Conservation (phyloP, 2,797 vertebrate species). For the Mus minutoides region DNA sequence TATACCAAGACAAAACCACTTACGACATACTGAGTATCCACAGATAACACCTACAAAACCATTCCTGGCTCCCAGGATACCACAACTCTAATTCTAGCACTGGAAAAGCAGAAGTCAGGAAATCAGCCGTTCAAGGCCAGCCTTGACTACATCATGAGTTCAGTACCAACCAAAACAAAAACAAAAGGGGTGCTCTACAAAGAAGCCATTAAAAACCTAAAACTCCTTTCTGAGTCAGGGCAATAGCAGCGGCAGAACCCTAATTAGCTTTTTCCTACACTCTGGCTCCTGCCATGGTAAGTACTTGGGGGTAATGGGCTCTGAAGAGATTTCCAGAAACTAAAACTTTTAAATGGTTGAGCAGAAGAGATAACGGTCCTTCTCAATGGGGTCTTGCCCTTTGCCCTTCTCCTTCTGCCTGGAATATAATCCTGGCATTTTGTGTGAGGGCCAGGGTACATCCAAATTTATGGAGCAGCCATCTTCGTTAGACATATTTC, state of each 20-base stretch:
- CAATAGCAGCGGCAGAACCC: neutral
- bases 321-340: slow-evolving; percentile 45
- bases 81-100: neutral
- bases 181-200: neutral
- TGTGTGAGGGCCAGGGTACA: rapidly evolving
- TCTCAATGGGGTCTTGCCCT: rapidly evolving
- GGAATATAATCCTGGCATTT: no score
- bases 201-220: slow-evolving; percentile 16
- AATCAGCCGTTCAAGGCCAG: neutral
- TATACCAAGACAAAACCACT: neutral
- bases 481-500: neutral
- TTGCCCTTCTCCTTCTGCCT: neutral
- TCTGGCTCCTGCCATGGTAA: neutral
- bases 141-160: neutral
- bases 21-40: neutral
- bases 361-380: no score
- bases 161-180: neutral
- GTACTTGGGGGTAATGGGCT: neutral
- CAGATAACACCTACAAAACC: neutral
- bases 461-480: neutral
- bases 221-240: neutral
- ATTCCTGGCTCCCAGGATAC: neutral
- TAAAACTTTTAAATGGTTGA: neutral
- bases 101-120: neutral
- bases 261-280: slow-evolving; percentile 45